Conservation (phyloP, 2,797 vertebrate species). For the Mergus octosetaceus region DNA sequence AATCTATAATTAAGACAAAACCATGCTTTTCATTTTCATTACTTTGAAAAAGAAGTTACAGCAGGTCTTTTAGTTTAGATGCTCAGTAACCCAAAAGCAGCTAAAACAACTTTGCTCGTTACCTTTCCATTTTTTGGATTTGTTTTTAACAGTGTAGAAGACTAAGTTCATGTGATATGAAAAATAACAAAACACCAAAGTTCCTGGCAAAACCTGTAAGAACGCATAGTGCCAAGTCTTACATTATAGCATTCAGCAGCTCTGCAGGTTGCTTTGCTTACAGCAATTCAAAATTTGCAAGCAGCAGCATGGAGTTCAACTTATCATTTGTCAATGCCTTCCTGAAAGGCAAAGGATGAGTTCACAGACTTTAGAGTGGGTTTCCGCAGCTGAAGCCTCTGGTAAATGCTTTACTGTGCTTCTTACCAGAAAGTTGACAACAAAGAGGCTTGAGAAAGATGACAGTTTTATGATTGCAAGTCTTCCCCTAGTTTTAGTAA, state of each 20-base stretch:
- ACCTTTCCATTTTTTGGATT: neutral
- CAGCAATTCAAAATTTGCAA: conserved; percentile 4
- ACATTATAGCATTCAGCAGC: neutral
- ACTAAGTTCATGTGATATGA: neutral
- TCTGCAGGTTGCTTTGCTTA: neutral
- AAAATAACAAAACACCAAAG: neutral
- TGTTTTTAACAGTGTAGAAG: neutral
- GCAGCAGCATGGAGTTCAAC: neutral
- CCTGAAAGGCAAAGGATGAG: neutral
- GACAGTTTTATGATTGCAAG: neutral
- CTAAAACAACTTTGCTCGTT: neutral
- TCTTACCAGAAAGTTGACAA: neutral
- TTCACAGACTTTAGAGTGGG: neutral
- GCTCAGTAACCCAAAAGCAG: neutral
- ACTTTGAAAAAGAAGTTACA: neutral
- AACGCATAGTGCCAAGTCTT: neutral
- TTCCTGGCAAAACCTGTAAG: neutral
- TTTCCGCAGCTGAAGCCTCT: neutral
- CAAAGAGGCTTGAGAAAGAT: neutral
- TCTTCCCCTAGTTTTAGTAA: neutral
- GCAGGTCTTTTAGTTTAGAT: neutral
- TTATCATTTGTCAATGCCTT: neutral
- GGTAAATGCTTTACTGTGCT: neutral
- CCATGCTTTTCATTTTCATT: neutral
- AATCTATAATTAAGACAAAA: neutral